Evolutionary conservation across 2,888 invertebrate species (phyloP).

Genomic region (Drosophila histrio): DNA sequence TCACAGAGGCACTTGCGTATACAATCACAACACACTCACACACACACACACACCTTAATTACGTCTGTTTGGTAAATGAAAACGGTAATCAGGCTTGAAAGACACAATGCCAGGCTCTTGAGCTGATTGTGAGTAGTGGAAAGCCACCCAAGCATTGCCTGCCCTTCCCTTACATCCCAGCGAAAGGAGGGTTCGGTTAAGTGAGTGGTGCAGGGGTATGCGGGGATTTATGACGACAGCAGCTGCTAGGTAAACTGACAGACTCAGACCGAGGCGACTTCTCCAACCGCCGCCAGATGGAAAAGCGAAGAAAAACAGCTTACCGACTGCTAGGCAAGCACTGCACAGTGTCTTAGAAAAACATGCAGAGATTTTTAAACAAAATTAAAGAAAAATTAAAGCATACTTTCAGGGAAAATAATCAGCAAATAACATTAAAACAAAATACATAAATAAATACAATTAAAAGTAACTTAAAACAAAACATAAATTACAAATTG

Average conservation of each 20-base stretch:
- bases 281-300: not conserved
- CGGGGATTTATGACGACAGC: constrained; percentile 74
- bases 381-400: not conserved
- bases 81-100: constrained; percentile 79
- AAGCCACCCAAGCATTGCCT: constrained; percentile 8
- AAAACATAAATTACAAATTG: too few relatives aligned
- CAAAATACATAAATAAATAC: too few relatives aligned
- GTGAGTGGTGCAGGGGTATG: not conserved
- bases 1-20: constrained; percentile 4
- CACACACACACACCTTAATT: constrained; percentile 66
- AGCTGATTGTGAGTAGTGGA: constrained; percentile 53
- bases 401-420: not conserved
- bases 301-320: constrained; percentile 18
- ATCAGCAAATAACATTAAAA: not conserved
- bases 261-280: constrained; percentile 12
- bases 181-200: not conserved
- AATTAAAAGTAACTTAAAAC: too few relatives aligned
- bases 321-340: constrained; percentile 11
- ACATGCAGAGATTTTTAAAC: not conserved
- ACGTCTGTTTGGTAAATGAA: constrained; percentile 80
- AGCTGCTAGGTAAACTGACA: constrained; percentile 56
- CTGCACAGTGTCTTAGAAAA: constrained; percentile 22
- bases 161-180: not conserved
- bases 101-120: constrained; percentile 64
- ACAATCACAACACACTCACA: constrained; percentile 6